A percentile compares a stretch with the other conserved stretches of the same genome.
Conservation (phyloP, 2,113 vertebrate genomes). For the Pachypanchax playfairii region DNA sequence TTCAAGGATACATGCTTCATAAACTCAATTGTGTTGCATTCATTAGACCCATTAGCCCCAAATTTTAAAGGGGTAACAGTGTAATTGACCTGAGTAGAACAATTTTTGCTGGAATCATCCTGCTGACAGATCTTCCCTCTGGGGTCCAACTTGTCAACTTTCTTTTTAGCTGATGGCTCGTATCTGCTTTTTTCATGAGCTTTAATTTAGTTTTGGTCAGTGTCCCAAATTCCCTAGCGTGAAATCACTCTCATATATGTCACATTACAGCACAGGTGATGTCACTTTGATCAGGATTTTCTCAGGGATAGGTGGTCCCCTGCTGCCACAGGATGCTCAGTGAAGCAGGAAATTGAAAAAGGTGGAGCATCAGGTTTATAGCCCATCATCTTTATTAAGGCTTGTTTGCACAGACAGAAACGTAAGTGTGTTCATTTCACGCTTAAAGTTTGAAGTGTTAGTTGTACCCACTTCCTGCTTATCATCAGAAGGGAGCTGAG, state of each 20-base stretch:
- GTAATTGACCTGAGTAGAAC: constrained; percentile 52
- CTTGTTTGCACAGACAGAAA: constrained; percentile 75
- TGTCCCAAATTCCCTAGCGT: constrained; percentile 29
- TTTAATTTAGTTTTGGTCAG: constrained; percentile 41
- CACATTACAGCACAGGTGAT: constrained; percentile 43
- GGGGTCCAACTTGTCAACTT: constrained; percentile 37
- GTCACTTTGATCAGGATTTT: constrained; percentile 61
- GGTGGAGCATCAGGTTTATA: constrained; percentile 60
- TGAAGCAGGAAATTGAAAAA: constrained; percentile 78
- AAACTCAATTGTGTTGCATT: constrained; percentile 52
- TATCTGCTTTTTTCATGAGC: constrained; percentile 30
- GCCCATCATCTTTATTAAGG: constrained; percentile 70
- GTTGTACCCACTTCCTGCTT: constrained; percentile 38
- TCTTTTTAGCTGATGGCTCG: constrained; percentile 28
- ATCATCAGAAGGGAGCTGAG: constrained; percentile 22
- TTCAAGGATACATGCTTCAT: constrained; percentile 61
- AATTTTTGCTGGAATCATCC: constrained; percentile 47
- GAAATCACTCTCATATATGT: constrained; percentile 40
- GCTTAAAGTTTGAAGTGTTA: constrained; percentile 60
- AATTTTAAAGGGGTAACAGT: constrained; percentile 52
- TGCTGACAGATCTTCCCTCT: constrained; percentile 23
- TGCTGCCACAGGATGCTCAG: constrained; percentile 62
- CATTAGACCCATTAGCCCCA: constrained; percentile 63
- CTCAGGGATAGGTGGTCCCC: constrained; percentile 55
- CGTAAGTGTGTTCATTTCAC: constrained; percentile 68